These are phyloP conservation scores for Vanacampus margaritifer DNA, from an alignment of 2,113 vertebrate genomes.

Conservation along the genomic window DNA sequence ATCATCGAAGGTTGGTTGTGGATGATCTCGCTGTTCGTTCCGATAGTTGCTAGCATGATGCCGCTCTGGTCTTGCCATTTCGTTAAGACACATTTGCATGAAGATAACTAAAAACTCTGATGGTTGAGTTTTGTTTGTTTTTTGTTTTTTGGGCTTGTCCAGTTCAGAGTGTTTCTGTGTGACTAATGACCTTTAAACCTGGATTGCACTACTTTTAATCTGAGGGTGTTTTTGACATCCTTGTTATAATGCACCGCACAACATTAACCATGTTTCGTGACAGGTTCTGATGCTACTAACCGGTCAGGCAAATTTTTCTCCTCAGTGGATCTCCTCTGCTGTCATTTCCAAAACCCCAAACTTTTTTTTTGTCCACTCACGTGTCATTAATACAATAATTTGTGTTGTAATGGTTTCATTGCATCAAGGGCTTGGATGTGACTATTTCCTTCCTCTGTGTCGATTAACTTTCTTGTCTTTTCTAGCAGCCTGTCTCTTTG, in stretches of 20 bases:
- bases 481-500: conserved; percentile 21
- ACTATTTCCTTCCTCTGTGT: conserved; percentile 20
- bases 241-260: conserved; percentile 22
- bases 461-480: conserved; percentile 39
- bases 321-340: conserved; percentile 25
- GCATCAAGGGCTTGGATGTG: conserved; percentile 24
- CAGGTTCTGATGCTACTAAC: conserved; percentile 59
- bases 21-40: conserved; percentile 28
- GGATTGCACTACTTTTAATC: conserved; percentile 47
- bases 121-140: conserved; percentile 22
- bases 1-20: conserved; percentile 73
- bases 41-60: conserved; percentile 13
- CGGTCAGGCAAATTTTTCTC: conserved; percentile 40
- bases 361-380: conserved; percentile 15
- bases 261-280: conserved; percentile 55
- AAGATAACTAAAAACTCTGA: conserved; percentile 28
- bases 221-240: conserved; percentile 14
- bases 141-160: no score
- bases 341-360: conserved; percentile 21
- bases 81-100: no score
- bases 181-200: conserved; percentile 49
- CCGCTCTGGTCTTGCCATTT: conserved; percentile 28
- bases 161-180: conserved; percentile 33
- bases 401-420: conserved; percentile 25
- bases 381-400: conserved; percentile 40